Evolutionary conservation across 2,113 vertebrate genomes (phyloP).

Genomic region (Myrmecobius fasciatus): DNA sequence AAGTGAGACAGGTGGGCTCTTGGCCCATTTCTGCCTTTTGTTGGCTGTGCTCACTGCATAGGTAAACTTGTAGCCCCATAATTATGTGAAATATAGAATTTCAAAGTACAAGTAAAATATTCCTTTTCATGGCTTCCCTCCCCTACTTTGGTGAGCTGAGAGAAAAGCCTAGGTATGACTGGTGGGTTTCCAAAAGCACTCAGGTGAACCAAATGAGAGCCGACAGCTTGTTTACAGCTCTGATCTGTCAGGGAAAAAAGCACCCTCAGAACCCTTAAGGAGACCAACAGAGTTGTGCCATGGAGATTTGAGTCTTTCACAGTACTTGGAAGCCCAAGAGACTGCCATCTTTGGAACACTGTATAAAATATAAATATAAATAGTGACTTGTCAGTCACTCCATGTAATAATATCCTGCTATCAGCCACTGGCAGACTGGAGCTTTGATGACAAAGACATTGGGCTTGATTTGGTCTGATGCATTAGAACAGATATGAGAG

Average conservation of each 20-base stretch:
- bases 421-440: neutral
- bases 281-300: neutral
- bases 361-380: neutral
- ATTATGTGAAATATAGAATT: conserved; percentile 26
- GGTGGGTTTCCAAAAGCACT: conserved; percentile 41
- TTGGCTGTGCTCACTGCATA: neutral
- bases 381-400: neutral
- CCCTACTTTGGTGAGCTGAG: neutral
- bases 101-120: neutral
- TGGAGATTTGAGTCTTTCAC: neutral
- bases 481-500: conserved; percentile 5
- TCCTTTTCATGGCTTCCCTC: conserved; percentile 2
- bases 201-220: conserved; percentile 57
- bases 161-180: conserved; percentile 34
- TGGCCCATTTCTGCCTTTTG: neutral
- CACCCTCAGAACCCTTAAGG: neutral
- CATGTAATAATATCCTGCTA: neutral
- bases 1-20: neutral
- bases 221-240: conserved; percentile 70
- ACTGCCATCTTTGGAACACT: neutral
- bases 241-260: conserved; percentile 28
- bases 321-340: neutral
- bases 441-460: neutral
- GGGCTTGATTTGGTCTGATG: neutral
- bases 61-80: neutral